Evolutionary conservation across 2,888 invertebrate species (phyloP).

Genomic region (Piscicola geometra): DNA sequence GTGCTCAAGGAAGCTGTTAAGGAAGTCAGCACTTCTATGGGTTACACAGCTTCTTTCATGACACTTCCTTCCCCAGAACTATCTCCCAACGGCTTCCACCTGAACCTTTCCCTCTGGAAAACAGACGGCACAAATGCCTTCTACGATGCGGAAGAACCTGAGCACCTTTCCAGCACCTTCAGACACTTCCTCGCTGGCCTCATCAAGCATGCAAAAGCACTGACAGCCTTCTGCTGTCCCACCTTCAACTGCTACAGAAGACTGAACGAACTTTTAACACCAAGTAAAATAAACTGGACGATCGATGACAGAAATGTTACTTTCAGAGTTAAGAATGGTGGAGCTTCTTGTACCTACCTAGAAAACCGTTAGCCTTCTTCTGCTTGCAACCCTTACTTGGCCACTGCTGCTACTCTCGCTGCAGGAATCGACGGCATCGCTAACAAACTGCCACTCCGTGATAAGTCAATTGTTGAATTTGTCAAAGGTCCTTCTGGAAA

Average conservation of each 20-base stretch:
- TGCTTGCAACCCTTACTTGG: conserved; percentile 41
- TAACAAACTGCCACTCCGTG: conserved; percentile 33
- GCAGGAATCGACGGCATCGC: conserved; percentile 43
- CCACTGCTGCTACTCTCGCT: conserved; percentile 40
- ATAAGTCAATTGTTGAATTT: background rate
- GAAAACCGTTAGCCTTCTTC: conserved; percentile 40
- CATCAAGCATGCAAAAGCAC: conserved; percentile 37
- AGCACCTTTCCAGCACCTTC: conserved; percentile 33
- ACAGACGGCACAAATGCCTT: conserved; percentile 31
- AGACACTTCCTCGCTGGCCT: conserved; percentile 41
- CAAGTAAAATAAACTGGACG: conserved; percentile 37
- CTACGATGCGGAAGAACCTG: conserved; percentile 24
- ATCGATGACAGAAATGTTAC: conserved; percentile 28
- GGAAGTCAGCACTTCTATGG: conserved; percentile 36
- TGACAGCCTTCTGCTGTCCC: conserved; percentile 39
- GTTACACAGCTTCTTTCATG: conserved; percentile 41
- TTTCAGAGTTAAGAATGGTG: conserved; percentile 35
- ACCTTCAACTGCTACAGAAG: conserved; percentile 42
- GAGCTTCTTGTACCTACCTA: conserved; percentile 35
- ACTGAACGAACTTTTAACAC: conserved; percentile 27
- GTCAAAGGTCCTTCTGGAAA: background rate
- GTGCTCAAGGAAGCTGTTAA: conserved; percentile 35
- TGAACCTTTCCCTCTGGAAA: conserved; percentile 41
- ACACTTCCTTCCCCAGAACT: conserved; percentile 23
- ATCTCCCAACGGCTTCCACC: conserved; percentile 39